Evolutionary conservation across 1,140 invertebrate species (phyloP).

Genomic region (Liolophura sinensis): DNA sequence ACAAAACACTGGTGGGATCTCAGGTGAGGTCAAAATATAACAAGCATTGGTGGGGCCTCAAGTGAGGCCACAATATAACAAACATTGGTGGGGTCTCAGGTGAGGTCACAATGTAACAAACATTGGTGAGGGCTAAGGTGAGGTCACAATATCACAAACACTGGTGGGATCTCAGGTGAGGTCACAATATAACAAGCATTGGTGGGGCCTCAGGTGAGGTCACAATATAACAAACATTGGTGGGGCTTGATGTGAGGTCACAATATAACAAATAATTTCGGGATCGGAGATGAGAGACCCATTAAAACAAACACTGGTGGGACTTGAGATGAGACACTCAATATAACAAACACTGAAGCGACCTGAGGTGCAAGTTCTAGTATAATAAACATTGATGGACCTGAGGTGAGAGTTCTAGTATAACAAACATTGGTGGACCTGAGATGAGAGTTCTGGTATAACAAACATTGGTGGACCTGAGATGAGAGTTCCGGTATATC

Average conservation of each 20-base stretch:
- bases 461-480: constrained; percentile 59
- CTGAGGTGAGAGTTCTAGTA: constrained; percentile 61
- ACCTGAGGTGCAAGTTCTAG: constrained; percentile 57
- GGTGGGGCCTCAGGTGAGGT: too few relatives aligned
- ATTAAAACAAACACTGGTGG: background rate
- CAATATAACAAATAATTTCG: constrained; percentile 58
- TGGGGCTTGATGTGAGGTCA: constrained; percentile 60
- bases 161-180: background rate
- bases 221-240: too few relatives aligned
- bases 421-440: background rate
- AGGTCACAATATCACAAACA: constrained; percentile 51
- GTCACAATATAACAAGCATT: background rate
- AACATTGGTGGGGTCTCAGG: too few relatives aligned
- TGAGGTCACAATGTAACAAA: constrained; percentile 37
- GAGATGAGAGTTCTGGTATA: background rate
- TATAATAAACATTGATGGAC: constrained; percentile 59
- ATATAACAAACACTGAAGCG: constrained; percentile 65
- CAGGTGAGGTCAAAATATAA: constrained; percentile 62
- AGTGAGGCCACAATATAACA: too few relatives aligned
- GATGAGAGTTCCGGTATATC: constrained; percentile 62
- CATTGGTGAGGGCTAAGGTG: constrained; percentile 61
- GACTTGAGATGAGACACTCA: background rate
- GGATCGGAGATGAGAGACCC: constrained; percentile 63
- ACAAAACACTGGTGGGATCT: constrained; percentile 59
- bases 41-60: too few relatives aligned